Evolutionary conservation across 2,113 vertebrate genomes (phyloP).

Genomic region (Cepphus grylle): DNA sequence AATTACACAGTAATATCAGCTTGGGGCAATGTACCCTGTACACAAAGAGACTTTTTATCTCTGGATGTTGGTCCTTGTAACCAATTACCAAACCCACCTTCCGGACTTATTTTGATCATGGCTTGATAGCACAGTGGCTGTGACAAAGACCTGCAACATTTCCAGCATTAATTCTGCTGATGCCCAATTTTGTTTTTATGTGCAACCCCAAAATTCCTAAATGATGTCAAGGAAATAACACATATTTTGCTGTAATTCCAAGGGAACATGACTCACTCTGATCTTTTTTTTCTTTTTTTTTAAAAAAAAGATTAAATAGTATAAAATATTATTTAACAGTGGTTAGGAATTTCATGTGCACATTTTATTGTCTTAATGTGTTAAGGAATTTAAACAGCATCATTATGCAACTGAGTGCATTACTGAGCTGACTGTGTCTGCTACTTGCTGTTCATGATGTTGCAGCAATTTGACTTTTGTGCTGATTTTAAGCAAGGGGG

Average conservation of each 20-base stretch:
- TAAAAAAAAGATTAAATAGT: neutral
- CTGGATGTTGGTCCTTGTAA: neutral
- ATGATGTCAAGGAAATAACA: neutral
- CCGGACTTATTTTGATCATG: conserved; percentile 18
- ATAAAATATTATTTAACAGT: neutral
- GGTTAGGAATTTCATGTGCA: neutral
- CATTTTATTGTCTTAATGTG: neutral
- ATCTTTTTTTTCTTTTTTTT: neutral
- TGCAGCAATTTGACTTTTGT: neutral
- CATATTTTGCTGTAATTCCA: neutral
- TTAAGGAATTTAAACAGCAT: neutral
- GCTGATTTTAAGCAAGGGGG: neutral
- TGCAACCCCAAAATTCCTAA: neutral
- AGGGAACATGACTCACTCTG: neutral
- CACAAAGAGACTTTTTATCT: conserved; percentile 5
- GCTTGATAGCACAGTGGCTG: neutral
- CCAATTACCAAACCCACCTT: conserved; percentile 40
- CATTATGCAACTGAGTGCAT: neutral
- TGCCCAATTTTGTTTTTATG: conserved; percentile 4
- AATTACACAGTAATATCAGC: conserved; percentile 26
- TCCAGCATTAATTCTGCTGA: conserved; percentile 6
- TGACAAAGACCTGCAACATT: conserved; percentile 15
- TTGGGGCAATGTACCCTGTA: conserved; percentile 16
- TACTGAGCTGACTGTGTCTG: neutral
- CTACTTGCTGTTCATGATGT: neutral